phyloP scores from a whole-genome alignment of 1,140 invertebrate genomes.

The Leptoteleia sp. region DNA sequence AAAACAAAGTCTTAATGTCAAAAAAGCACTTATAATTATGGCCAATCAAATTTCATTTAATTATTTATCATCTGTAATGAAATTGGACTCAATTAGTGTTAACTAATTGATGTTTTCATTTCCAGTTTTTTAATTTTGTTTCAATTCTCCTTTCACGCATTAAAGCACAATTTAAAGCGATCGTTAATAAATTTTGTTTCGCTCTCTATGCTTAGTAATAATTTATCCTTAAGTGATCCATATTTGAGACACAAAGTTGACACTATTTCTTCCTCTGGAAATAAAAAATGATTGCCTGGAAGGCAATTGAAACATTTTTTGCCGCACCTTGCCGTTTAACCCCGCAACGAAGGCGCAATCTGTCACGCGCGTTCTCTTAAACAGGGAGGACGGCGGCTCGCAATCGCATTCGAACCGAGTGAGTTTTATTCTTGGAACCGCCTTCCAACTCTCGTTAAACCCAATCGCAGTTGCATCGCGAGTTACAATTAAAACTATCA shows the following conservation, averaged over 20 bases:
- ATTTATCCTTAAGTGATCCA: no score
- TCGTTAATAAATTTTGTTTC: no score
- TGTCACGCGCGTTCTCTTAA: constrained; percentile 50
- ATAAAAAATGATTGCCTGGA: constrained; percentile 14
- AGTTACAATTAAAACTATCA: constrained; percentile 55
- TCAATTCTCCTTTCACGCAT: no score
- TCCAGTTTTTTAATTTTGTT: neutral
- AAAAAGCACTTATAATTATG: no score
- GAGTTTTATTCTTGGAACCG: constrained; percentile 55
- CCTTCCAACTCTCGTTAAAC: constrained; percentile 55
- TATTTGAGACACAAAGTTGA: no score
- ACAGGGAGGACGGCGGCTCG: constrained; percentile 30
- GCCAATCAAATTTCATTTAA: no score
- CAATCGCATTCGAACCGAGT: constrained; percentile 38
- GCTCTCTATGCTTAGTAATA: no score
- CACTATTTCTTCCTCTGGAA: neutral
- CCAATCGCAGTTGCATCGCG: constrained; percentile 41
- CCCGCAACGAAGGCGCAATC: constrained; percentile 40
- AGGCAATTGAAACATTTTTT: constrained; percentile 55
- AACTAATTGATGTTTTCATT: constrained; percentile 7
- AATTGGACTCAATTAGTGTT: constrained; percentile 9
- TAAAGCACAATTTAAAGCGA: no score
- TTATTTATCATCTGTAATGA: no score
- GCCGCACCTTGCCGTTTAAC: constrained; percentile 49
- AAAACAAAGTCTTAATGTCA: no score